A percentile compares a stretch with the other conserved stretches of the same genome.
phyloP scores from a whole-genome alignment of 2,888 invertebrate genomes.

The Cheilosia pagana region DNA sequence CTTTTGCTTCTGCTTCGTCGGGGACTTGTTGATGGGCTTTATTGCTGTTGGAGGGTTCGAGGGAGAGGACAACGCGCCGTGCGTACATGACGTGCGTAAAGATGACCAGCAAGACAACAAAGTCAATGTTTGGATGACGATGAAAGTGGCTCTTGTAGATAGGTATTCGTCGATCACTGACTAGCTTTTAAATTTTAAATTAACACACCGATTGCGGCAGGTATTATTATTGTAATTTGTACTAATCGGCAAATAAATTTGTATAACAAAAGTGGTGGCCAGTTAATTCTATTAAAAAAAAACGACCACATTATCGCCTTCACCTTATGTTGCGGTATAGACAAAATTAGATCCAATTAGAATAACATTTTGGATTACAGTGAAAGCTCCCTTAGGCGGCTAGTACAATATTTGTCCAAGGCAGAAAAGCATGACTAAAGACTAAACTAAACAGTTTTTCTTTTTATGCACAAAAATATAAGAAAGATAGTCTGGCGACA shows the following conservation, averaged over 20 bases:
- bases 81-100: constrained; percentile 59
- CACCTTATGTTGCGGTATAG: no score
- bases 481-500: no score
- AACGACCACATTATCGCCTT: no score
- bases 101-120: constrained; percentile 47
- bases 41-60: constrained; percentile 11
- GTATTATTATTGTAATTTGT: background rate
- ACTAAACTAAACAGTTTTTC: no score
- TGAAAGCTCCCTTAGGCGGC: no score
- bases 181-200: background rate
- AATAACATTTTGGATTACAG: no score
- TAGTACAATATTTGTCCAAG: no score
- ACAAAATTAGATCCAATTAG: no score
- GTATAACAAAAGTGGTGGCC: no score
- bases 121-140: constrained; percentile 60
- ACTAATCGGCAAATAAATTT: constrained; percentile 4
- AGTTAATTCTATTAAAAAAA: no score
- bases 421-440: no score
- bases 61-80: constrained; percentile 8
- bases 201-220: constrained; percentile 19
- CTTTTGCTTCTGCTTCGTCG: background rate
- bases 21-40: background rate
- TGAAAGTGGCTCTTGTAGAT: constrained; percentile 60
- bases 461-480: no score
- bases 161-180: constrained; percentile 8